A percentile compares a stretch with the other conserved stretches of the same genome.
Evolutionary conservation across 2,797 vertebrate species (phyloP).

Genomic region (Manis pentadactyla): DNA sequence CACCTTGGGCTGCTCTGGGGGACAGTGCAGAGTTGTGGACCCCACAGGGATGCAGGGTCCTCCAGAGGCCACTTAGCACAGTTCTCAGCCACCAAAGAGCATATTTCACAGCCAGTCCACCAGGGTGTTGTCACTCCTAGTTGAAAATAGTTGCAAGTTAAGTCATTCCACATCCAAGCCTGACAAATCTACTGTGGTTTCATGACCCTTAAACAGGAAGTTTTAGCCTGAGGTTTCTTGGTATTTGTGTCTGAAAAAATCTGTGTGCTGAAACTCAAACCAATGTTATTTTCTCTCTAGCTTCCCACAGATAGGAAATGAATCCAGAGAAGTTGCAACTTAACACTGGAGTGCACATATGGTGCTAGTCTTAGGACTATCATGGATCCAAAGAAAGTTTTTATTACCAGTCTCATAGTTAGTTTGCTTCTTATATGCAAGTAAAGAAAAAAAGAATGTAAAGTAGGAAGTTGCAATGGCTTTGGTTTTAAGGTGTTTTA

Average conservation of each 20-base stretch:
- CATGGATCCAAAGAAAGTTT: slow-evolving; percentile 59
- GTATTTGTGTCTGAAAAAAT: slow-evolving; percentile 48
- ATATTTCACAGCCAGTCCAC: rapidly evolving
- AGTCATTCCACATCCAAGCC: neutral
- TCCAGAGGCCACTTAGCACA: neutral
- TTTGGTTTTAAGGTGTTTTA: neutral
- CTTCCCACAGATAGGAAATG: slow-evolving; percentile 74
- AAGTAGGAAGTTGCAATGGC: slow-evolving; percentile 13
- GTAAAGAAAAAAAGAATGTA: neutral
- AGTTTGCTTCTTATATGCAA: slow-evolving; percentile 1
- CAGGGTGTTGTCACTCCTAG: neutral
- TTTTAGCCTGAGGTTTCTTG: slow-evolving; percentile 38
- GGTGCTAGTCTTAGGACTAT: slow-evolving; percentile 56
- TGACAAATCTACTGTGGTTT: neutral
- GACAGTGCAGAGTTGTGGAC: neutral
- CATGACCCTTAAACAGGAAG: neutral
- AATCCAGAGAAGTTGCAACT: slow-evolving; percentile 70
- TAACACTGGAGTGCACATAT: slow-evolving; percentile 64
- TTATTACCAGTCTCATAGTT: slow-evolving; percentile 29
- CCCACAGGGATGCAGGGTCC: neutral
- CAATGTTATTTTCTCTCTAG: slow-evolving; percentile 73
- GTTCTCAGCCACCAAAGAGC: neutral
- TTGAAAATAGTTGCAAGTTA: neutral
- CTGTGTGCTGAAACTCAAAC: slow-evolving; percentile 60
- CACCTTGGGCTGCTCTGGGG: neutral